Evolutionary conservation across 1,140 invertebrate genomes (phyloP).

Genomic region (Lutraria rhynchaena): DNA sequence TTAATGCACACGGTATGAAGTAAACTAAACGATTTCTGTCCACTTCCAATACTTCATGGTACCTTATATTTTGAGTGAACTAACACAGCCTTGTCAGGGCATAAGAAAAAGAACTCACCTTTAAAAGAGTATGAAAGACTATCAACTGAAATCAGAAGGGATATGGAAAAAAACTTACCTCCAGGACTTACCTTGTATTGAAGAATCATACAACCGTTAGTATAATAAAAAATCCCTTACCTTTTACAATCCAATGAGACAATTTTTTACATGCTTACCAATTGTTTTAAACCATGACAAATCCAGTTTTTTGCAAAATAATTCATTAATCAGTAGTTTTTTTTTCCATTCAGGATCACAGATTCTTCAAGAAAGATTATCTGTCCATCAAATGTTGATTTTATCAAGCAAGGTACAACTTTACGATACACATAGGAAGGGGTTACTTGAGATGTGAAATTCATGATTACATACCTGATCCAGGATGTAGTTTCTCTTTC

Average conservation of each 20-base stretch:
- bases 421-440: not conserved
- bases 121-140: not conserved
- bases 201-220: too few relatives aligned
- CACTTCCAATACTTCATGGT: not conserved
- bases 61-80: conserved; percentile 1
- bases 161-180: conserved; percentile 14
- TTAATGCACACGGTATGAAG: conserved; percentile 8
- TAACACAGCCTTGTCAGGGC: not conserved
- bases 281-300: too few relatives aligned
- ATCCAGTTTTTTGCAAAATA: too few relatives aligned
- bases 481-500: conserved; percentile 95
- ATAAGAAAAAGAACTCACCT: conserved; percentile 9
- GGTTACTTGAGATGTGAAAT: too few relatives aligned
- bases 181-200: not conserved
- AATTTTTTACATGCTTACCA: too few relatives aligned
- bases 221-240: too few relatives aligned
- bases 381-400: too few relatives aligned
- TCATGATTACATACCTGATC: conserved; percentile 91
- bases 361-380: too few relatives aligned
- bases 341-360: too few relatives aligned
- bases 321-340: too few relatives aligned
- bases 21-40: conserved; percentile 18
- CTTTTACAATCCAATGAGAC: too few relatives aligned
- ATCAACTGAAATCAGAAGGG: not conserved
- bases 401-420: not conserved